A percentile compares a stretch with the other conserved stretches of the same genome.
These are phyloP conservation scores for Ahaetulla prasina DNA, from an alignment of 2,113 vertebrate genomes.

Conservation along the genomic window DNA sequence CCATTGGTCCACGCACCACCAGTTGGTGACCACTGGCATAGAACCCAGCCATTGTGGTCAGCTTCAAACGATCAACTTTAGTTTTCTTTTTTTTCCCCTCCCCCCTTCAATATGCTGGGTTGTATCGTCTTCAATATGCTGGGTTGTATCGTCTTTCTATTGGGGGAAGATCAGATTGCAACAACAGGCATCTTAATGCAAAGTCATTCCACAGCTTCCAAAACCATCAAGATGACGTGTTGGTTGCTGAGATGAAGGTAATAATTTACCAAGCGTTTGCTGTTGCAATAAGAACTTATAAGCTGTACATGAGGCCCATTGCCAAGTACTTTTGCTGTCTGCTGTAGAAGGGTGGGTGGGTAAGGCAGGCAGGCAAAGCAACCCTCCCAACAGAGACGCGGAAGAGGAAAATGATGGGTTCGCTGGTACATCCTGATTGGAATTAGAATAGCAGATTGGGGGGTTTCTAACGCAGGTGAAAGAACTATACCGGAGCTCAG, in stretches of 20 bases:
- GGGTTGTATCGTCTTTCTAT: not conserved
- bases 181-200: conserved; percentile 16
- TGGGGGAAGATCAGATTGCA: not conserved
- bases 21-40: no score
- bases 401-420: rapidly evolving
- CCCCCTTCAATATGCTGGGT: not conserved
- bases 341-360: rapidly evolving
- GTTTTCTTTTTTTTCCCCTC: not conserved
- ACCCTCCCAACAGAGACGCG: rapidly evolving
- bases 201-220: conserved; percentile 21
- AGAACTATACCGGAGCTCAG: not conserved
- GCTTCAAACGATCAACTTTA: conserved; percentile 13
- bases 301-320: not conserved
- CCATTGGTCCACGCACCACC: no score
- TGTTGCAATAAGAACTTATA: not conserved
- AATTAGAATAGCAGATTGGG: not conserved
- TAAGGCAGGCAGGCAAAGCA: not conserved
- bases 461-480: not conserved
- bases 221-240: not conserved
- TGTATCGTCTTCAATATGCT: not conserved
- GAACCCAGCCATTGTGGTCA: not conserved
- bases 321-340: not conserved
- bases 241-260: not conserved
- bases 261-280: conserved; percentile 15
- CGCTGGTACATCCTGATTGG: not conserved